Evolutionary conservation across 2,888 invertebrate species (phyloP).

Genomic region (Agrochola lota): DNA sequence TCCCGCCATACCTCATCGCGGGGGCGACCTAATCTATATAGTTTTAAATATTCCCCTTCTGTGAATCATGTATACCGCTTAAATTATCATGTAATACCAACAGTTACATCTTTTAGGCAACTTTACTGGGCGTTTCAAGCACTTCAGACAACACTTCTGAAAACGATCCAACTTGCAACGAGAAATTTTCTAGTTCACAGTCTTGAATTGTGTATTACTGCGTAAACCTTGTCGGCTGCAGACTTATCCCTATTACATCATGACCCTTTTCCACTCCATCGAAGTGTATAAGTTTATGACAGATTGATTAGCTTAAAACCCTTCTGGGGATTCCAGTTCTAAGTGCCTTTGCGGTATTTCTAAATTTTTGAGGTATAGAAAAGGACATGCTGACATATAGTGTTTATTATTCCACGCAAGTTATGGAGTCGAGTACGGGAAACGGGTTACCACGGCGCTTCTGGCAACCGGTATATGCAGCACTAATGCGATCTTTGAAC

Average conservation of each 20-base stretch:
- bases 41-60: constrained; percentile 69
- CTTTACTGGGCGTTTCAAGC: constrained; percentile 15
- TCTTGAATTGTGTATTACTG: background rate
- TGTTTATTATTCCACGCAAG: constrained; percentile 39
- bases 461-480: constrained; percentile 53
- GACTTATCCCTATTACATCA: constrained; percentile 11
- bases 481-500: constrained; percentile 59
- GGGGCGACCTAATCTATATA: constrained; percentile 72
- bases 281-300: background rate
- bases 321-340: constrained; percentile 13
- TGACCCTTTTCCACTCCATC: constrained; percentile 10
- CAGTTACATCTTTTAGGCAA: constrained; percentile 3
- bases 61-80: constrained; percentile 61
- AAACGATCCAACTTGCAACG: background rate
- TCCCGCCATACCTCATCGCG: constrained; percentile 70
- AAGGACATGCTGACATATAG: constrained; percentile 16
- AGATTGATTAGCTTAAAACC: constrained; percentile 2
- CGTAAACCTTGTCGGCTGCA: background rate
- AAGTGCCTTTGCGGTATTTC: background rate
- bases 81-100: constrained; percentile 15
- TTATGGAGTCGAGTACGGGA: constrained; percentile 36
- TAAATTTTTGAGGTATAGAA: background rate
- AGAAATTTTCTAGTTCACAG: background rate
- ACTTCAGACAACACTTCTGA: background rate
- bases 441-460: constrained; percentile 57